Percentiles rank a stretch among this genome's conserved stretches.
Evolutionary conservation across 2,113 vertebrate species (phyloP).

Genomic region (Serinus canaria): DNA sequence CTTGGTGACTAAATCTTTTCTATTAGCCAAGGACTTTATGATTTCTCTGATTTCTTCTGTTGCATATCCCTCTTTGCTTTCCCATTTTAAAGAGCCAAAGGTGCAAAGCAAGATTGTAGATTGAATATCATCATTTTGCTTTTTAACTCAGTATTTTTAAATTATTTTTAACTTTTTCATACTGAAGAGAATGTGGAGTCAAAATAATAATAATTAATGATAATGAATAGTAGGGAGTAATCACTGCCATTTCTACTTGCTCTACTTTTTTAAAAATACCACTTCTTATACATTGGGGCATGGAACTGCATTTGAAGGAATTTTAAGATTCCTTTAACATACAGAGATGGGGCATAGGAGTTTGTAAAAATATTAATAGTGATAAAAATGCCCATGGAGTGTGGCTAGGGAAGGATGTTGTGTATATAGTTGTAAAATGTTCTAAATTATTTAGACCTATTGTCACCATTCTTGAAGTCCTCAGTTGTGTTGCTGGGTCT

Average conservation of each 20-base stretch:
- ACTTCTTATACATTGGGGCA: constrained; percentile 83
- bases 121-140: constrained; percentile 70
- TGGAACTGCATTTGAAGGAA: constrained; percentile 79
- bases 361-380: constrained; percentile 63
- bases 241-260: constrained; percentile 95
- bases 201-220: constrained; percentile 45
- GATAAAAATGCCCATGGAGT: constrained; percentile 55
- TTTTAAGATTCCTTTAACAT: constrained; percentile 58
- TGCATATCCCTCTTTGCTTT: constrained; percentile 47
- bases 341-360: constrained; percentile 49
- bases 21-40: constrained; percentile 13
- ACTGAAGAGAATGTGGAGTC: constrained; percentile 72
- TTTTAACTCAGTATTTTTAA: constrained; percentile 70
- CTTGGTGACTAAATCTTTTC: not conserved
- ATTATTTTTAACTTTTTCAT: constrained; percentile 78
- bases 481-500: constrained; percentile 79
- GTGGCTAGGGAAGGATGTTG: constrained; percentile 64
- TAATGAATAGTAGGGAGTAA: constrained; percentile 52
- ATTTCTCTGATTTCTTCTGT: constrained; percentile 16
- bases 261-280: constrained; percentile 86
- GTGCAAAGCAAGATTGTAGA: constrained; percentile 75
- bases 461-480: constrained; percentile 78
- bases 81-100: constrained; percentile 80
- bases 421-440: constrained; percentile 86
- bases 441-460: constrained; percentile 83